These are phyloP conservation scores for Podarcis lilfordi DNA, from an alignment of 2,797 vertebrate genomes.

Conservation along the genomic window DNA sequence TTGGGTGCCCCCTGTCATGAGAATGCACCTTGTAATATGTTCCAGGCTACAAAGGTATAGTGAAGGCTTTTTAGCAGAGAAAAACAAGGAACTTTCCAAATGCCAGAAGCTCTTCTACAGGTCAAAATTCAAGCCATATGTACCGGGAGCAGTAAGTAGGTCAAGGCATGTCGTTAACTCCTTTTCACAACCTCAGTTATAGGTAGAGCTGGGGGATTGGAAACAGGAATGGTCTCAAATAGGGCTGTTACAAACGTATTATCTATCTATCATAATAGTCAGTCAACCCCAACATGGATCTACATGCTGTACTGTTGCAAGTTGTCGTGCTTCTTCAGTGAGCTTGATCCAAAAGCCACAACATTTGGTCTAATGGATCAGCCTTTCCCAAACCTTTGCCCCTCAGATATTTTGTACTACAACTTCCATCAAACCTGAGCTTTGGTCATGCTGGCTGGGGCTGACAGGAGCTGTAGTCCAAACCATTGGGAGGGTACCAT, in stretches of 20 bases:
- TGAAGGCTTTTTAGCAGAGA: constrained; percentile 51
- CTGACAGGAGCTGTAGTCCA: too few species aligned
- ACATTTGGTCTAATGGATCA: background rate
- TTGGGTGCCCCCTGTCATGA: too few species aligned
- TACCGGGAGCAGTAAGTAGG: constrained; percentile 2
- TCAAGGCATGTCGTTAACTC: constrained; percentile 28
- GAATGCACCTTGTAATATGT: too few species aligned
- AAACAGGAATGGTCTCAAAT: background rate
- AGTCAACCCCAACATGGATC: background rate
- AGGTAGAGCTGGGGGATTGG: fast-evolving
- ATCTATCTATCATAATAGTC: background rate
- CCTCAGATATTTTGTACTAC: too few species aligned
- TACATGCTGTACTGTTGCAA: background rate
- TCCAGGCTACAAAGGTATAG: constrained; percentile 8
- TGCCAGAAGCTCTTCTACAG: constrained; percentile 20
- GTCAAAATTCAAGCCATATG: background rate
- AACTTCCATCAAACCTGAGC: too few species aligned
- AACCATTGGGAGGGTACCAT: too few species aligned
- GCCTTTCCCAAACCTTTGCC: too few species aligned
- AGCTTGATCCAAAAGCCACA: background rate
- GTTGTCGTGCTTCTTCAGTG: background rate
- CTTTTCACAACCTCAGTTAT: constrained; percentile 27
- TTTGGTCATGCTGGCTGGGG: too few species aligned
- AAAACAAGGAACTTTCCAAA: constrained; percentile 63
- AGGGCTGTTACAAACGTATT: background rate